Percentiles rank a stretch among this genome's conserved stretches.
phyloP scores from a whole-genome alignment of 2,113 vertebrate species.

The Anoplopoma fimbria region DNA sequence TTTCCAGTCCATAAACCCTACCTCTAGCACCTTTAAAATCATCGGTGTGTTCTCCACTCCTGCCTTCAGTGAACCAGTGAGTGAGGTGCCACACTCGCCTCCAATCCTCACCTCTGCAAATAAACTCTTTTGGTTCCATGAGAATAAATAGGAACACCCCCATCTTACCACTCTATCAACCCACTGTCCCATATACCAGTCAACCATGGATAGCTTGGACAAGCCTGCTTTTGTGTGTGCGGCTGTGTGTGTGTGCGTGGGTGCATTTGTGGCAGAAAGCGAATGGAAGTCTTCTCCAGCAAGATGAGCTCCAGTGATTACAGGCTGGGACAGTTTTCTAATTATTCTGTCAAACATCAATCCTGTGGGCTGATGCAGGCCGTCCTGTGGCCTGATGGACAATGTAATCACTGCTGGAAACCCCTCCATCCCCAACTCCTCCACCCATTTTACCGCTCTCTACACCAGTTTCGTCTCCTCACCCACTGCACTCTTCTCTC shows the following conservation, averaged over 20 bases:
- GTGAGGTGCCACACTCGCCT: conserved; percentile 70
- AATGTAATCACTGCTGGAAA: conserved; percentile 92
- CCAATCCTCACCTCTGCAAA: conserved; percentile 76
- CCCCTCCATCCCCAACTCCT: conserved; percentile 28
- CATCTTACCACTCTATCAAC: conserved; percentile 77
- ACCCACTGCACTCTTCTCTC: conserved; percentile 33
- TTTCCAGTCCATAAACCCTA: conserved; percentile 66
- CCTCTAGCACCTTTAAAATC: conserved; percentile 51
- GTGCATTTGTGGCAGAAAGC: conserved; percentile 54
- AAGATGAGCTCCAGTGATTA: conserved; percentile 91
- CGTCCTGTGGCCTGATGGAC: conserved; percentile 90
- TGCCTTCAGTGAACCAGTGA: conserved; percentile 61
- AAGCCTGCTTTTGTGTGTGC: conserved; percentile 26
- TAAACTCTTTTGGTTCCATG: conserved; percentile 83
- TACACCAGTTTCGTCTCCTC: conserved; percentile 42
- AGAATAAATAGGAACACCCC: conserved; percentile 87
- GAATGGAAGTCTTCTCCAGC: conserved; percentile 80
- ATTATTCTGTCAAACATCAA: conserved; percentile 99
- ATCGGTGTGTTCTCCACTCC: conserved; percentile 41
- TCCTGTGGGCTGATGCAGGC: conserved; percentile 89
- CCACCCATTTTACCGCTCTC: conserved; percentile 55
- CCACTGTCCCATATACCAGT: conserved; percentile 68
- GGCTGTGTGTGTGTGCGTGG: conserved; percentile 1
- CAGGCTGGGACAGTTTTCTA: conserved; percentile 97
- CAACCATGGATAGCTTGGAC: conserved; percentile 50